phyloP scores from a whole-genome alignment of 2,888 invertebrate genomes.

The Parnassius apollo region DNA sequence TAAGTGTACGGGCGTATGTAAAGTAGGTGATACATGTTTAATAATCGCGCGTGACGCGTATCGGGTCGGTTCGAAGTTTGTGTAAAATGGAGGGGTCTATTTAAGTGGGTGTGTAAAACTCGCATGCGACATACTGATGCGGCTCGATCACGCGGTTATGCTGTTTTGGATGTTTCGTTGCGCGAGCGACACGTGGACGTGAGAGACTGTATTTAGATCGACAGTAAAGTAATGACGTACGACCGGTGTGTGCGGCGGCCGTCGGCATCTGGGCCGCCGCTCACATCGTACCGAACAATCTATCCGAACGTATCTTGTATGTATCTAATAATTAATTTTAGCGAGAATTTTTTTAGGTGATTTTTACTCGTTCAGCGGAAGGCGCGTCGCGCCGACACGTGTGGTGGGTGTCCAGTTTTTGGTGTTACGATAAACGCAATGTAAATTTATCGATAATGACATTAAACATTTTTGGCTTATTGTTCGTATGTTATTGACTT shows the following conservation, averaged over 20 bases:
- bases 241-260: constrained; percentile 21
- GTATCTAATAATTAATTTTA: constrained; percentile 67
- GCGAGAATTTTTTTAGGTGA: constrained; percentile 72
- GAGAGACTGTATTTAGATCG: constrained; percentile 26
- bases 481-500: constrained; percentile 74
- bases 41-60: constrained; percentile 1
- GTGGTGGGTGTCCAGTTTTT: constrained; percentile 68
- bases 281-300: constrained; percentile 41
- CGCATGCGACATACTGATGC: constrained; percentile 15
- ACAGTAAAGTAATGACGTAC: constrained; percentile 21
- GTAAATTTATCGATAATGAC: constrained; percentile 78
- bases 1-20: neutral
- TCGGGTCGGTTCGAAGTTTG: constrained; percentile 1
- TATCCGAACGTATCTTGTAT: constrained; percentile 58
- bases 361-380: constrained; percentile 74
- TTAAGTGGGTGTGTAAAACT: neutral
- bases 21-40: constrained; percentile 2
- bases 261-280: constrained; percentile 30
- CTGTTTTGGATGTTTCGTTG: constrained; percentile 7
- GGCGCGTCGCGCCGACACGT: constrained; percentile 66
- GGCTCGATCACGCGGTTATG: constrained; percentile 8
- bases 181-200: constrained; percentile 19
- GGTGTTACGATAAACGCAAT: constrained; percentile 75
- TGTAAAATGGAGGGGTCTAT: constrained; percentile 11
- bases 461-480: constrained; percentile 81